Percentiles rank a stretch among this genome's conserved stretches.
These are phyloP conservation scores for Rhagoletis pomonella DNA, from an alignment of 1,140 invertebrate genomes.

Conservation along the genomic window DNA sequence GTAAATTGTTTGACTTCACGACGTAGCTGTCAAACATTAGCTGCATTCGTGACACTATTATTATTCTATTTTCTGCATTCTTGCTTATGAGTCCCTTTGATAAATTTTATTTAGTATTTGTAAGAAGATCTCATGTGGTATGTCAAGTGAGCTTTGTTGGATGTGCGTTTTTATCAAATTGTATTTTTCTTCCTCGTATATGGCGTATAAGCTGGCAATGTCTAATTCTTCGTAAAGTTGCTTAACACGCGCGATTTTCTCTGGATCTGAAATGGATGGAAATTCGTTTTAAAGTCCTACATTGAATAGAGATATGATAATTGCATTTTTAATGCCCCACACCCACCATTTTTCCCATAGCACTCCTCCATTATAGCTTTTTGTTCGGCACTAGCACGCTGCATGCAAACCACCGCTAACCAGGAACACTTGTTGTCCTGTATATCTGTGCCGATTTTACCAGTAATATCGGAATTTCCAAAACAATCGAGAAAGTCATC, in stretches of 20 bases:
- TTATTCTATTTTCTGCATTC: no score
- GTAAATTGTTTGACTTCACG: no score
- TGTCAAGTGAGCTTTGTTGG: no score
- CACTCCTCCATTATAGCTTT: conserved; percentile 85
- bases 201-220: conserved; percentile 84
- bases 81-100: no score
- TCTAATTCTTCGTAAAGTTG: conserved; percentile 87
- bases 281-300: no score
- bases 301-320: no score
- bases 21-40: no score
- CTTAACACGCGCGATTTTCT: conserved; percentile 84
- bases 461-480: conserved; percentile 88
- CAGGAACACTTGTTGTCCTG: conserved; percentile 92
- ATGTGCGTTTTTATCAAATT: conserved; percentile 78
- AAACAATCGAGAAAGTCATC: conserved; percentile 97
- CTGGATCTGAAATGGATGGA: conserved; percentile 75
- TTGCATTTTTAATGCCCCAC: no score
- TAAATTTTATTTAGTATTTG: no score
- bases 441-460: conserved; percentile 95
- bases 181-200: conserved; percentile 91
- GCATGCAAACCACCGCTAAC: conserved; percentile 78
- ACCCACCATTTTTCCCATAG: conserved; percentile 80
- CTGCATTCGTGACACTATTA: no score
- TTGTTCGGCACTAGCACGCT: conserved; percentile 84
- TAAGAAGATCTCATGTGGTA: no score